Base-by-base conservation (phyloP, 1,140 invertebrate genomes). In the Macrosteles quadrilineatus region DNA sequence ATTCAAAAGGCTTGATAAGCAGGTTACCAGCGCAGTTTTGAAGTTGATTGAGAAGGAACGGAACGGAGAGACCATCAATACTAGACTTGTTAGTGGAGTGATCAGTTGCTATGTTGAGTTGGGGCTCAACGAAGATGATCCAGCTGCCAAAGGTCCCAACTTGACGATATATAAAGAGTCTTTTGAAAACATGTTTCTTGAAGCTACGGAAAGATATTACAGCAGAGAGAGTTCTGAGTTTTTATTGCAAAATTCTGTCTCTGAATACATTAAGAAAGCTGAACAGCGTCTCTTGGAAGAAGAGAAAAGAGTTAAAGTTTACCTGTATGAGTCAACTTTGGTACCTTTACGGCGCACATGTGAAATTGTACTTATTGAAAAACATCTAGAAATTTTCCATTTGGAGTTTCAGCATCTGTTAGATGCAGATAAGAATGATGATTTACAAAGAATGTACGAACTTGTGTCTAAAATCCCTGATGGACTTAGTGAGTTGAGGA, bases 221-320 rank as follows among this genome's bases (percentile, higher is more conserved):
- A 93, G 89, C 12, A 85, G 91, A 67, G 97, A 99, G 82, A 98
- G 96, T 76, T 91, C 88, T 2, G 94, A 97, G 75, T 99, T 98
- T 82, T 84, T 99, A n/a, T 84, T 88, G 47, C 91, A 96, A 75
- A 99, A 98, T 83, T 94, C 97, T 0, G 95, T 99, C 31, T 98
- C 97, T 1, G 97, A 99, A 79, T 99, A 99, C 79, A 96, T 99
- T 93, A 98, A 98, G 83, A 97, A 97, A 86, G 96, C 95, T 1
- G 97, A 98, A 76, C 90, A 93, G 77, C 87, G 97, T 53, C 83
- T 99, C 29, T 84, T 91, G 67, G 97, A 99, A 81, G 97, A 99
- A 79, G 89, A 94, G 76, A 90, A 91, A 75, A 85, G 98, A 43
- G 97, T 99, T 2, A 93, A 96, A 75, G 87, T 96, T 23, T 99